Evolutionary conservation across 1,140 invertebrate species (phyloP), one percentile per base, ranked within the genome.

Genomic region (Calephelis nemesis): DNA sequence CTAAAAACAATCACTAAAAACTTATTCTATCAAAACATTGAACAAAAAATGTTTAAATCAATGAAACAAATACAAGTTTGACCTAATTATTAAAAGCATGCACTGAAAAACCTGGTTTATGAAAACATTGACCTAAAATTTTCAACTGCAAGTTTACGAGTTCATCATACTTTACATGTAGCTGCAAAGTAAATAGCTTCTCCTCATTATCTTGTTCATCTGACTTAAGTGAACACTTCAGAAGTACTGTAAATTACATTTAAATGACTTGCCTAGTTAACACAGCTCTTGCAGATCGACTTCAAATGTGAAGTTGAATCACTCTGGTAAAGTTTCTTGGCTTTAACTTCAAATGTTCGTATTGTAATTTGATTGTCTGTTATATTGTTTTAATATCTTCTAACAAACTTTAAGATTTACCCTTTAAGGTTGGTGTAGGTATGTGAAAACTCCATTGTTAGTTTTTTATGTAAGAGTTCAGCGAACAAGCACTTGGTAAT

Each of bases 311-410:
- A 47, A 69, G 65, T 76, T 72, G 67, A 83, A 84, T 65, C 64
- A 54, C 64, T 15, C 79, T 84, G 83, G 78, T 86, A 81, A 86
- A 88, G 75, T 84, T 88, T 84, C 79, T 81, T 71, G 42, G 42
- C 62, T 70, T 77, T 70, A 73, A 81, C 81, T 84, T 76, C 80
- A 71, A 68, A 75, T 75, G 75, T 77, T 78, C 72, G 83, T 74
- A 67, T 70, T 72, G 76, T 73, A 75, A 30, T 40, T 45, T 13
- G 49, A 52, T 52, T 13, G 62, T 63, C 30, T 47, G n/a, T 62
- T 45, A 45, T 8, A 45, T 1, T 7, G 8, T 45, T 7, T 45
- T 7, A 45, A 9, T 45, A 45, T 45, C 8, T 30, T 30, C 3
- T 30, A 30, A 30, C 30, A 30, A 30, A 30, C 4, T 4, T 2